These are phyloP conservation scores for Trissolcus basalis DNA, from an alignment of 1,140 invertebrate genomes.

Conservation along the genomic window DNA sequence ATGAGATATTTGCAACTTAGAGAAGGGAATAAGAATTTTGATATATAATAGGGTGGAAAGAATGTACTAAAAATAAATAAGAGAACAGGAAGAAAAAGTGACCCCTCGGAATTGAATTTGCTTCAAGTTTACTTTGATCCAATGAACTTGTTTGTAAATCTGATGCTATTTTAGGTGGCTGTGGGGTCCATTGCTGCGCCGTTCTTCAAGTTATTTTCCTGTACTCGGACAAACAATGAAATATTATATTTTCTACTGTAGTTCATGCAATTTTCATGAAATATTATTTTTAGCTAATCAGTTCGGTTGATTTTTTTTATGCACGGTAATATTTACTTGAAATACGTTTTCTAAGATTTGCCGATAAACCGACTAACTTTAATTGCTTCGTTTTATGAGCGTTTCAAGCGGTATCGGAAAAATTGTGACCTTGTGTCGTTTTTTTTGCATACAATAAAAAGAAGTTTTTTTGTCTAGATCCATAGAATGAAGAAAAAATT, in stretches of 20 bases:
- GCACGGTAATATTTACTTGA: slow-evolving; percentile 23
- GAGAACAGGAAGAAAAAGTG: too few relatives aligned
- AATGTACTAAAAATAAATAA: too few relatives aligned
- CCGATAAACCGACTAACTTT: slow-evolving; percentile 29
- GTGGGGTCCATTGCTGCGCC: too few relatives aligned
- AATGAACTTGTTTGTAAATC: slow-evolving; percentile 5
- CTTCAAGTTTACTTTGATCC: not conserved
- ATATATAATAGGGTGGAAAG: too few relatives aligned
- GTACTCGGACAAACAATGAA: not conserved
- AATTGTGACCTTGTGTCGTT: slow-evolving; percentile 15
- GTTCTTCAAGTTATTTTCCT: too few relatives aligned
- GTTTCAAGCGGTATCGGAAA: slow-evolving; percentile 15
- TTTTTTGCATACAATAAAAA: not conserved
- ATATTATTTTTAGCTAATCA: too few relatives aligned
- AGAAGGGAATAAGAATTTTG: too few relatives aligned
- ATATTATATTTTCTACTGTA: slow-evolving; percentile 3
- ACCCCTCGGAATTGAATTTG: not conserved
- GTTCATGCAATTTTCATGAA: slow-evolving; percentile 6
- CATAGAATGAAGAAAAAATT: too few relatives aligned
- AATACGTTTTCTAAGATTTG: slow-evolving; percentile 31
- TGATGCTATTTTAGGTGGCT: not conserved
- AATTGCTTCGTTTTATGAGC: slow-evolving; percentile 35
- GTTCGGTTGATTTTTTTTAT: slow-evolving; percentile 1
- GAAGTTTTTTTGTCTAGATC: slow-evolving; percentile 10
- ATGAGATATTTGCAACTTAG: too few relatives aligned